Percentiles rank a stretch among this genome's conserved stretches.
Evolutionary conservation across 2,797 vertebrate species (phyloP).

Genomic region (Taenioides sp.): DNA sequence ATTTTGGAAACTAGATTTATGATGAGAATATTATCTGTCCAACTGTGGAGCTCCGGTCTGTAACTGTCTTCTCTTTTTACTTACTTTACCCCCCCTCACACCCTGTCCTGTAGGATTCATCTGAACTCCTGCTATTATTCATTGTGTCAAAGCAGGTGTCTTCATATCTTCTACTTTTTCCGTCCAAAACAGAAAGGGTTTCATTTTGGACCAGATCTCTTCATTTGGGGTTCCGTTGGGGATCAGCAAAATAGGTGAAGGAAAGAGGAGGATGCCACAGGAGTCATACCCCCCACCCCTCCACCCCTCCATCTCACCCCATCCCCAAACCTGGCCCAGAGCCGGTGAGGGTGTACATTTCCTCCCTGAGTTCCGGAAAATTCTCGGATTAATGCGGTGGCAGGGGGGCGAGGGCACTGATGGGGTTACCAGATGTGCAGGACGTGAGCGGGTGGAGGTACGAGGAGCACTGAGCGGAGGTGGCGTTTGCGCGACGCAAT

Average conservation of each 20-base stretch:
- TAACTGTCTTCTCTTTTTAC: slow-evolving; percentile 59
- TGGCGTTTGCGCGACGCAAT: slow-evolving; percentile 48
- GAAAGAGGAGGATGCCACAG: slow-evolving; percentile 7
- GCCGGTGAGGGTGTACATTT: slow-evolving; percentile 70
- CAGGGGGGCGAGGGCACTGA: slow-evolving; percentile 71
- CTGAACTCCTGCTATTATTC: slow-evolving; percentile 28
- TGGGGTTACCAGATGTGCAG: slow-evolving; percentile 75
- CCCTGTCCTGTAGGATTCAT: slow-evolving; percentile 36
- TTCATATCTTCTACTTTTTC: slow-evolving; percentile 16
- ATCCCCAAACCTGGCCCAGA: slow-evolving; percentile 55
- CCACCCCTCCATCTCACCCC: not conserved
- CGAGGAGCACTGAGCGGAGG: slow-evolving; percentile 12
- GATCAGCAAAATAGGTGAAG: not conserved
- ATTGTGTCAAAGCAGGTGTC: slow-evolving; percentile 60
- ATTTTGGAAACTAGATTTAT: slow-evolving; percentile 52
- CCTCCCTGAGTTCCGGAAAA: slow-evolving; percentile 75
- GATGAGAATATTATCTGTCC: slow-evolving; percentile 54
- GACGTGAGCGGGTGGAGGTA: slow-evolving; percentile 42
- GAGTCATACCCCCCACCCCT: slow-evolving; percentile 30
- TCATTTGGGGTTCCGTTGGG: slow-evolving; percentile 22
- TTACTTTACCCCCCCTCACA: slow-evolving; percentile 5
- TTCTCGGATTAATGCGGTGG: slow-evolving; percentile 75
- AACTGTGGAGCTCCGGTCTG: slow-evolving; percentile 50
- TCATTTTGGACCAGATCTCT: slow-evolving; percentile 35
- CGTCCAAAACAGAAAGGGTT: slow-evolving; percentile 15